Conservation (phyloP, 2,888 invertebrate genomes). For the Phragmatobia fuliginosa region DNA sequence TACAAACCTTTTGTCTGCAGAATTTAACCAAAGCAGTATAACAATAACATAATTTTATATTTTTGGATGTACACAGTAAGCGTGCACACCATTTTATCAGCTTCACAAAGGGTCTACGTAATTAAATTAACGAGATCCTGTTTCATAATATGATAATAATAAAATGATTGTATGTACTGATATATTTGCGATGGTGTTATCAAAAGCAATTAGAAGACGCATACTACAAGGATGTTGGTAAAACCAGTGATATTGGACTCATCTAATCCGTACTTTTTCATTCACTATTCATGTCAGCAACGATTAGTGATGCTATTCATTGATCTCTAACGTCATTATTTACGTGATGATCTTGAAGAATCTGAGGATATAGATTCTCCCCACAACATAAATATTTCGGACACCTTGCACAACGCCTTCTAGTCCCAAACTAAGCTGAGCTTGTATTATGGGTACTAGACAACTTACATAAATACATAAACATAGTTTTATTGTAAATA, state of each 20-base stretch:
- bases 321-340: conserved; percentile 62
- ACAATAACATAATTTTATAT: too few species aligned
- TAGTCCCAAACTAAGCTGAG: too few species aligned
- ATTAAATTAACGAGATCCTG: conserved; percentile 43
- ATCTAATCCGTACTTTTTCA: conserved; percentile 42
- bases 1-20: neutral
- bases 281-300: conserved; percentile 38
- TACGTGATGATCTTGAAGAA: conserved; percentile 51
- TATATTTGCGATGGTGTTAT: conserved; percentile 28
- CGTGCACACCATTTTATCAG: neutral
- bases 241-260: conserved; percentile 58
- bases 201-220: conserved; percentile 34
- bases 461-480: too few species aligned
- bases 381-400: too few species aligned
- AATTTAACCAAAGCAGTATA: too few species aligned
- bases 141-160: conserved; percentile 33
- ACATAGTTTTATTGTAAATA: too few species aligned
- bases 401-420: too few species aligned
- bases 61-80: neutral
- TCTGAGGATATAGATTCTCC: conserved; percentile 23
- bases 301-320: conserved; percentile 46
- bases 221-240: conserved; percentile 68
- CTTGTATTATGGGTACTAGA: too few species aligned
- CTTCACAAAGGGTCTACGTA: neutral
- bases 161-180: conserved; percentile 26